Conservation (phyloP, 2,797 vertebrate species). For the Galaxias olidus region DNA sequence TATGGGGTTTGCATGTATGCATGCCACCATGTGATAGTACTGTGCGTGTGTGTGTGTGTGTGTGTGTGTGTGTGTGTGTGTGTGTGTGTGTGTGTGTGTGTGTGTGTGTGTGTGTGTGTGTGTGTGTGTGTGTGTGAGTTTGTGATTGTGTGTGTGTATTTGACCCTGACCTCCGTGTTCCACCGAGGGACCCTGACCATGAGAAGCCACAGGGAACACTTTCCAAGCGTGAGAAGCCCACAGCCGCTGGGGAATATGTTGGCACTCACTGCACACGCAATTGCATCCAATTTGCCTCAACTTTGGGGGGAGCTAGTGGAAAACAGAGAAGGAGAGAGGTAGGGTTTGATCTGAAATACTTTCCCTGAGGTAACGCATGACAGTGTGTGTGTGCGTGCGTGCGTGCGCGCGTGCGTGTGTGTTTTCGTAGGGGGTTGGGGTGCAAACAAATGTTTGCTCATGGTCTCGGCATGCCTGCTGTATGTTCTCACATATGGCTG, state of each 20-base stretch:
- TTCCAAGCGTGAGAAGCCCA: conserved; percentile 54
- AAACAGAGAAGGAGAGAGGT: conserved; percentile 32
- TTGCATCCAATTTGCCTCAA: conserved; percentile 57
- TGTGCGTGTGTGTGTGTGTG: conserved; percentile 19
- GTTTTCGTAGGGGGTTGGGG: neutral
- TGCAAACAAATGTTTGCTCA: too few species aligned
- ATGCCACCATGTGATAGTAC: neutral
- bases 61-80: conserved; percentile 10
- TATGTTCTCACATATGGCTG: too few species aligned
- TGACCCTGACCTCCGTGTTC: conserved; percentile 18
- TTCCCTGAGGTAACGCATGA: conserved; percentile 17
- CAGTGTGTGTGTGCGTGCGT: conserved; percentile 3
- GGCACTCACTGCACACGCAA: conserved; percentile 38
- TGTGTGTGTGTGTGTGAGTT: conserved; percentile 2
- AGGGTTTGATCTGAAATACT: conserved; percentile 27
- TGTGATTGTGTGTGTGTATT: conserved; percentile 1
- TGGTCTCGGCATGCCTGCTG: neutral
- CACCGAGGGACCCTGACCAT: conserved; percentile 34
- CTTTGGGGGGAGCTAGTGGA: conserved; percentile 44
- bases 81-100: conserved; percentile 14
- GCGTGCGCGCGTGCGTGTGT: neutral
- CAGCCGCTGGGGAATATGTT: conserved; percentile 50
- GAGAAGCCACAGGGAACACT: conserved; percentile 23
- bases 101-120: conserved; percentile 3
- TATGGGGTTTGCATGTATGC: neutral